phyloP scores from a whole-genome alignment of 2,888 invertebrate genomes.

The Drosophila monieri region DNA sequence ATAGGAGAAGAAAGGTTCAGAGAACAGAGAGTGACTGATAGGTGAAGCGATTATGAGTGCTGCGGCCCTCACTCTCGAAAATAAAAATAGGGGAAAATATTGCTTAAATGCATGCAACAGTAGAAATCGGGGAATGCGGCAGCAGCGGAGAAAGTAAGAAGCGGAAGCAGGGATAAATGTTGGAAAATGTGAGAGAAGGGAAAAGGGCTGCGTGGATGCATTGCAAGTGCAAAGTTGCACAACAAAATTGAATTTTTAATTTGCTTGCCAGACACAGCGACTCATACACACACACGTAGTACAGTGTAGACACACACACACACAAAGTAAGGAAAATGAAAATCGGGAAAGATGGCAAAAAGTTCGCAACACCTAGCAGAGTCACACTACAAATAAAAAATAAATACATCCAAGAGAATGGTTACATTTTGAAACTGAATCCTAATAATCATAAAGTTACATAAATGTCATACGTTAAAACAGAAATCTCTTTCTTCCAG shows the following conservation, averaged over 20 bases:
- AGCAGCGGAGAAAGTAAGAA: neutral
- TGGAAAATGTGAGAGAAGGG: neutral
- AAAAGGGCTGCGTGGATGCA: slow-evolving; percentile 3
- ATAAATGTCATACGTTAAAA: too few relatives aligned
- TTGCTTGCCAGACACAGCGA: slow-evolving; percentile 37
- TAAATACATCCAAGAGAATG: neutral
- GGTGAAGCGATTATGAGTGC: slow-evolving; percentile 1
- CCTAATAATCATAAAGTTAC: too few relatives aligned
- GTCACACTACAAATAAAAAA: neutral
- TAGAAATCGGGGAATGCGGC: too few relatives aligned
- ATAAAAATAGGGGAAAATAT: slow-evolving; percentile 44
- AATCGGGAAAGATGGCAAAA: neutral
- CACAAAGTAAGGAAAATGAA: slow-evolving; percentile 32
- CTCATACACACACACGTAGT: neutral
- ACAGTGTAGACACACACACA: neutral
- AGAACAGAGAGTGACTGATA: neutral
- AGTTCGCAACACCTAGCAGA: neutral
- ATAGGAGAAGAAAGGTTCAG: too few relatives aligned
- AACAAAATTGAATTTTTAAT: slow-evolving; percentile 68
- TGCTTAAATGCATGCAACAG: slow-evolving; percentile 56
- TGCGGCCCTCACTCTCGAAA: slow-evolving; percentile 31
- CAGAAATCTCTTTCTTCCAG: too few relatives aligned
- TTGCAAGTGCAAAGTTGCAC: slow-evolving; percentile 56
- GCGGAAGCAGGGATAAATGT: slow-evolving; percentile 16
- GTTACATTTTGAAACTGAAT: too few relatives aligned